Base-by-base conservation (phyloP, 2,888 invertebrate genomes). In the Deroplatys truncata region DNA sequence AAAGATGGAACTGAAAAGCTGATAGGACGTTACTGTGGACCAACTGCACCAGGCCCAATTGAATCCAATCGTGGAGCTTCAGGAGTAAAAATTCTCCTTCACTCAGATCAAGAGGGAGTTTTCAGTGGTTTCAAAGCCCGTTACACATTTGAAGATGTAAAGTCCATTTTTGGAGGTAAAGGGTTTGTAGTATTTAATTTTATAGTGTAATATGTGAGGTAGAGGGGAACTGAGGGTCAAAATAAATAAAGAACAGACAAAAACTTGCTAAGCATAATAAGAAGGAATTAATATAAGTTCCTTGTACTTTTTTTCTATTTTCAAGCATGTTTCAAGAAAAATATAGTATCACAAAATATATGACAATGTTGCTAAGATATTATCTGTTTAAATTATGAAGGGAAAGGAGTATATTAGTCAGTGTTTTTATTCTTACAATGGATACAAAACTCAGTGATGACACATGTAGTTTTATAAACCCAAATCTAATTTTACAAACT, bases 61-160 rank as follows among this genome's bases (percentile, higher is more conserved):
- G 98, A 98, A 94, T 98, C 98, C 89, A 97, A 97, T 92, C 96
- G 97, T 91, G 98, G 98, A 31, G 97, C 98, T 84, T 96, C 96
- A 91, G 98, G 98, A 83, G 95, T 99, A 91, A 97, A 98, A 92
- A 96, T 99, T 90, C 95, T 98, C 89, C 95, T 99, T 92, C 97
- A 98, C 93, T 98, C 99, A 72, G 97, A 99, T 93, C 95, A 95
- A 49, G 96, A 97, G 91, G 96, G 96, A 90, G 98, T 98, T 87
- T 98, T 97, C 91, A 98, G 98, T 92, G 99, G 99, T 43, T 99
- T 99, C 94, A 98, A 98, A 93, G 99, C 99, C 25, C 95, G 97
- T 92, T 99, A 99, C 93, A 97, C 98, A 92, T 99, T 99, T 93
- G 97, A 98, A 94, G 95, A 96, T 84, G 97, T 97, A 91, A 97